Percentiles rank a stretch among this genome's conserved stretches.
Evolutionary conservation across 2,113 vertebrate species (phyloP).

Genomic region (Raphicerus campestris): DNA sequence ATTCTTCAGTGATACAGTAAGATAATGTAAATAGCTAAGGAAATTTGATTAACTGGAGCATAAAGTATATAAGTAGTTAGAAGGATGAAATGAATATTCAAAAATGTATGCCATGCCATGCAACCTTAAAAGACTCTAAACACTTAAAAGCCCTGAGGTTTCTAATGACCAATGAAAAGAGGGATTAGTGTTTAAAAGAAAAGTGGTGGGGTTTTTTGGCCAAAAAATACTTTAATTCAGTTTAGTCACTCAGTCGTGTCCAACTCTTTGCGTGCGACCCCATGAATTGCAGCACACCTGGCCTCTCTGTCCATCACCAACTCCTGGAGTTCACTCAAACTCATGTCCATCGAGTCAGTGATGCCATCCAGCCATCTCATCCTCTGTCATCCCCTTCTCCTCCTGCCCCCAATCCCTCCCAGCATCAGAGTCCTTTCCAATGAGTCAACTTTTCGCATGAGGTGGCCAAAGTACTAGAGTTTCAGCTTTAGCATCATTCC

Average conservation of each 20-base stretch:
- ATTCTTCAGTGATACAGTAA: background rate
- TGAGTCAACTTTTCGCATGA: no score
- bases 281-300: no score
- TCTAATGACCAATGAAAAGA: background rate
- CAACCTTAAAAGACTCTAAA: background rate
- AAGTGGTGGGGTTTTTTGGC: background rate
- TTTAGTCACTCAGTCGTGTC: no score
- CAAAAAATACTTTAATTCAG: background rate
- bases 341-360: accelerated
- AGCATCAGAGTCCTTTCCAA: no score
- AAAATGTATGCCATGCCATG: background rate
- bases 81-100: background rate
- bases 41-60: background rate
- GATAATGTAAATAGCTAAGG: background rate
- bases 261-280: no score
- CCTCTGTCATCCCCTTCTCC: no score
- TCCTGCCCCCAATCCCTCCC: no score
- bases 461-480: no score
- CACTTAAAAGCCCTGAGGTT: background rate
- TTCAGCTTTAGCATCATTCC: no score
- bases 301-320: no score
- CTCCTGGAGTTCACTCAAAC: no score
- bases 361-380: no score
- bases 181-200: background rate
- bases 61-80: background rate